A percentile compares a stretch with the other conserved stretches of the same genome.
phyloP scores from a whole-genome alignment of 2,888 invertebrate species.

The Deilephila porcellus region DNA sequence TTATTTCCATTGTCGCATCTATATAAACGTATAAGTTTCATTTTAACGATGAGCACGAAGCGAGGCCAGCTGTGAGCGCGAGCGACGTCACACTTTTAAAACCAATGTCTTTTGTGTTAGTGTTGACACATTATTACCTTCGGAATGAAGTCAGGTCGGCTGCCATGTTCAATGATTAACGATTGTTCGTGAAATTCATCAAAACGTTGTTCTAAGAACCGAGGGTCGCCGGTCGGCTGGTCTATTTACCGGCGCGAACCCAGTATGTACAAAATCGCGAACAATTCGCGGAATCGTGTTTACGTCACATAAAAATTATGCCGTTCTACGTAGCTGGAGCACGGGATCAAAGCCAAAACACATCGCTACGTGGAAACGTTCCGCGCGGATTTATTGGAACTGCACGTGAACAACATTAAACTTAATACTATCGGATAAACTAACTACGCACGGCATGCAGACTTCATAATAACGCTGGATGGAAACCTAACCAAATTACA shows the following conservation, averaged over 20 bases:
- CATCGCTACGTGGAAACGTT: conserved; percentile 10
- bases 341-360: conserved; percentile 43
- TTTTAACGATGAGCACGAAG: background rate
- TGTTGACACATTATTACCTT: conserved; percentile 22
- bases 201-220: conserved; percentile 38
- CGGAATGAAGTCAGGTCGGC: background rate
- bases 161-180: conserved; percentile 10
- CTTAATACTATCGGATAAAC: background rate
- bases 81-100: conserved; percentile 9
- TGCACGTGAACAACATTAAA: background rate
- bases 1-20: background rate
- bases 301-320: conserved; percentile 40
- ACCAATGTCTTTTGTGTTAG: conserved; percentile 3
- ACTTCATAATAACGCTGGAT: background rate
- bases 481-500: background rate
- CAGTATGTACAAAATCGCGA: conserved; percentile 37
- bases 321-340: conserved; percentile 41
- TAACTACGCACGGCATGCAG: background rate
- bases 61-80: background rate
- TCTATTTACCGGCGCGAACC: conserved; percentile 40
- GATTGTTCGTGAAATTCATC: conserved; percentile 12
- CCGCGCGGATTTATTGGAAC: background rate
- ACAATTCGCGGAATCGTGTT: conserved; percentile 44
- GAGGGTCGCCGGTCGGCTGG: conserved; percentile 38
- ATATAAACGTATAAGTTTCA: background rate